Evolutionary conservation across 2,113 vertebrate species (phyloP), one percentile per base, ranked within the genome.

Genomic region (Rhea pennata): DNA sequence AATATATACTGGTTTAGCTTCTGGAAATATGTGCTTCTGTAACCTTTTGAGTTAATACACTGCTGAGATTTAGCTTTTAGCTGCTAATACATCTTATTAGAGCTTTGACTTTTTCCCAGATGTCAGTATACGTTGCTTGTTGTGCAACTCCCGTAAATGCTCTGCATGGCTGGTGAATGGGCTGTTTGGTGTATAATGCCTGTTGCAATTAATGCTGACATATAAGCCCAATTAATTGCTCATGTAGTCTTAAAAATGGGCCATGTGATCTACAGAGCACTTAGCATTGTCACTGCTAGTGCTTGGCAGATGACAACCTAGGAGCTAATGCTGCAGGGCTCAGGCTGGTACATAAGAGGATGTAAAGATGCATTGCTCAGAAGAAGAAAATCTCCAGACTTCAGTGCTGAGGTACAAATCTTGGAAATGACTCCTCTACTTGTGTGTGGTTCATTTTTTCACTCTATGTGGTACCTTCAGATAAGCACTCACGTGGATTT

Each of bases 1-100:
- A 76, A 73, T 22, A 48, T 3, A 12, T 51, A 54, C n/a, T 80
- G 64, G 27, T 73, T 92, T 83, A 95, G 54, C 59, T 89, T 44
- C 69, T 0, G 0, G 36, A 21, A 91, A 5, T 50, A 88, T 16
- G 13, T n/a, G 67, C 54, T 58, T 75, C 39, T 76, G 61, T 54
- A 90, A 89, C 74, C 62, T 79, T 59, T 84, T 76, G 75, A 91
- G 66, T 31, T 4, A 87, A 64, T 0, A 0, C 50, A 59, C 67
- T 69, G 78, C 9, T 74, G 84, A 95, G 75, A 92, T 77, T 62
- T 91, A 84, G 58, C 62, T 93, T 92, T 96, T 51, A 88, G 67
- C 70, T 89, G 51, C 50, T 87, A 61, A 61, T 50, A 54, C n/a
- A 59, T 50, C 72, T 87, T 62, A 87, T 29, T 44, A 95, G 74